Evolutionary conservation across 2,797 vertebrate species (phyloP), one percentile per base, ranked within the genome.

Genomic region (Eremophila alpestris): DNA sequence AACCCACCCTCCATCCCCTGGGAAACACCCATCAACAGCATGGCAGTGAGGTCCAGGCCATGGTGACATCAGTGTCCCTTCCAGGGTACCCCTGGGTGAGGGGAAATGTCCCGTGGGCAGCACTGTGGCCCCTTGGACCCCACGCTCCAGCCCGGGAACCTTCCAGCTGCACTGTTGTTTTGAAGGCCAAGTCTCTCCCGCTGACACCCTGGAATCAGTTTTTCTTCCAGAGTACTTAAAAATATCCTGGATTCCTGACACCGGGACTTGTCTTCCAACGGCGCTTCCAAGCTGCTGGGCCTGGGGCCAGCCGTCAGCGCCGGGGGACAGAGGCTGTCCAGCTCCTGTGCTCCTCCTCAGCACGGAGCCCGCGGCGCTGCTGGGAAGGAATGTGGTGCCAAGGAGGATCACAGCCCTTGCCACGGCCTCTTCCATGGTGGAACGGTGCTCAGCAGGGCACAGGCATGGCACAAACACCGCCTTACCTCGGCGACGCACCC

Each of bases 221-320:
- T 88, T 75, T 89, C 83, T 94, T 96, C 89, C 86, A 95, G 89
- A 92, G 46, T 24, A 71, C 94, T 95, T 89, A 92, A 94, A 93
- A 96, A 95, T 75, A 94, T 81, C 81, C 67, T 85, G 78, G 80
- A 93, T 89, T 90, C 89, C 90, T 90, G 86, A 94, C 83, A 73
- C 45, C 0, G 1, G 81, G 74, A 92, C 74, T 89, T 51, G 5
- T 81, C 92, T 89, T 94, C 83, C 23, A 51, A 71, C 0, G 10
- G 55, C 2, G 4, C 30, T 92, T 92, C 93, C 88, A 83, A 93
- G 86, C 64, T 4, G 1, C 80, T 0, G 21, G 93, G 94, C 87
- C 64, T 8, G 29, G 18, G 41, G 85, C 85, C 94, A 94, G 77
- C 60, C 10, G 3, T 52, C 65, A 15, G 73, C 17, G 3, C 41